Conservation (phyloP, 1,140 invertebrate species). For the Monomorium pharaonis region DNA sequence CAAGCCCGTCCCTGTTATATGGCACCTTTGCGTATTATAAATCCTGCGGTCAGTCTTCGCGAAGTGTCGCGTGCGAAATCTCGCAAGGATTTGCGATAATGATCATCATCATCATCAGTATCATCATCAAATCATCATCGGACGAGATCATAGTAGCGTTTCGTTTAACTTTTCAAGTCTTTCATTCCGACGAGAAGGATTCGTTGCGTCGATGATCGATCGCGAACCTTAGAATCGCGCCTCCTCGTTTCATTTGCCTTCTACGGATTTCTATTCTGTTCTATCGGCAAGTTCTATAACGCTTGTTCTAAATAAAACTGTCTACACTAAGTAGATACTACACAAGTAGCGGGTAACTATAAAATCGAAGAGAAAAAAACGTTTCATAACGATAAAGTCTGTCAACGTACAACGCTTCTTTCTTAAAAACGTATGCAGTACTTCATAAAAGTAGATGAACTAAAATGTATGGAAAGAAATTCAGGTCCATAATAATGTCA, state of each 20-base stretch:
- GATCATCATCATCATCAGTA: conserved; percentile 15
- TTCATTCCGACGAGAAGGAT: neutral
- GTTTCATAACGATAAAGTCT: conserved; percentile 56
- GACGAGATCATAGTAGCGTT: neutral
- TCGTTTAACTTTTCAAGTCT: neutral
- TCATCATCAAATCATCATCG: conserved; percentile 6
- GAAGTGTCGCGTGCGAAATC: neutral
- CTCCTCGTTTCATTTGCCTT: neutral
- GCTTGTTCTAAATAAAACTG: conserved; percentile 53
- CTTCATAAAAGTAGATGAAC: neutral
- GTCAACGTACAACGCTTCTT: neutral
- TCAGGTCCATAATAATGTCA: neutral
- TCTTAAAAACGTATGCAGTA: neutral
- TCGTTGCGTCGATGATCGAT: conserved; percentile 36
- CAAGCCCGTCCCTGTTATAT: conserved; percentile 49
- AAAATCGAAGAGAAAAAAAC: conserved; percentile 54
- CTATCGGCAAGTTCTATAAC: conserved; percentile 40
- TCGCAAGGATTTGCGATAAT: conserved; percentile 9
- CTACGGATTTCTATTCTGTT: conserved; percentile 7
- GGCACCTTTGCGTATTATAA: conserved; percentile 24
- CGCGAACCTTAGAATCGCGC: neutral
- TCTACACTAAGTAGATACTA: conserved; percentile 53
- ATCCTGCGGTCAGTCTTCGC: conserved; percentile 61
- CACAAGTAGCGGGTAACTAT: conserved; percentile 59
- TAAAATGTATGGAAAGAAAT: conserved; percentile 25